Conservation (phyloP, 2,797 vertebrate species). For the Botia almorhae region DNA sequence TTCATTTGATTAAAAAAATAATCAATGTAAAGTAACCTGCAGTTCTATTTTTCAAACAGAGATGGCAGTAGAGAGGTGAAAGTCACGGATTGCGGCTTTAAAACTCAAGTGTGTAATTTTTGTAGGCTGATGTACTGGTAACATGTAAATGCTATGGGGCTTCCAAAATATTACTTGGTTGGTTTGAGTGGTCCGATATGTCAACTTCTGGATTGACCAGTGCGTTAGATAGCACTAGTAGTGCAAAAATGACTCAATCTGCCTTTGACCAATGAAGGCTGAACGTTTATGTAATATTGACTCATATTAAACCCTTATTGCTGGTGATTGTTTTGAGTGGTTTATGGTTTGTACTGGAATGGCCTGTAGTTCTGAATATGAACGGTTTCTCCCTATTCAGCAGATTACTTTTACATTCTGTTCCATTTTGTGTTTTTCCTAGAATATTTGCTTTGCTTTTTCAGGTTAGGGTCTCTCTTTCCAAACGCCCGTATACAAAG, state of each 20-base stretch:
- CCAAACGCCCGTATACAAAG: constrained; percentile 75
- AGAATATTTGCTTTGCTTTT: constrained; percentile 50
- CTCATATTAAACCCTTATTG: neutral
- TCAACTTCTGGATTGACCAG: no score
- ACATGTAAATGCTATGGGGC: neutral
- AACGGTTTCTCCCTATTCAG: neutral
- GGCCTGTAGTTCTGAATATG: constrained; percentile 1
- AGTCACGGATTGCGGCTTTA: neutral
- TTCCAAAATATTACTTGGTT: neutral
- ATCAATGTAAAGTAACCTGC: no score
- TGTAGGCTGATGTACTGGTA: neutral
- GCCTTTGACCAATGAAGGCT: no score
- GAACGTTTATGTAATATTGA: neutral
- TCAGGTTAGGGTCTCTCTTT: constrained; percentile 52
- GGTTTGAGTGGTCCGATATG: neutral
- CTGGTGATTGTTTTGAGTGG: constrained; percentile 22
- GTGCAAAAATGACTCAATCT: neutral
- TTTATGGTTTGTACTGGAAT: constrained; percentile 30
- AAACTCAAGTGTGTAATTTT: neutral
- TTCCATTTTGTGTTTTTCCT: constrained; percentile 45
- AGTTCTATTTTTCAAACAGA: no score
- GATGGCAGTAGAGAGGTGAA: no score
- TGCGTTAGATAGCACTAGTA: neutral
- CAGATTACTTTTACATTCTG: constrained; percentile 12
- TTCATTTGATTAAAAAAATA: neutral